A percentile compares a stretch with the other conserved stretches of the same genome.
phyloP scores from a whole-genome alignment of 2,113 vertebrate species.

The Eudyptes chrysolophus region DNA sequence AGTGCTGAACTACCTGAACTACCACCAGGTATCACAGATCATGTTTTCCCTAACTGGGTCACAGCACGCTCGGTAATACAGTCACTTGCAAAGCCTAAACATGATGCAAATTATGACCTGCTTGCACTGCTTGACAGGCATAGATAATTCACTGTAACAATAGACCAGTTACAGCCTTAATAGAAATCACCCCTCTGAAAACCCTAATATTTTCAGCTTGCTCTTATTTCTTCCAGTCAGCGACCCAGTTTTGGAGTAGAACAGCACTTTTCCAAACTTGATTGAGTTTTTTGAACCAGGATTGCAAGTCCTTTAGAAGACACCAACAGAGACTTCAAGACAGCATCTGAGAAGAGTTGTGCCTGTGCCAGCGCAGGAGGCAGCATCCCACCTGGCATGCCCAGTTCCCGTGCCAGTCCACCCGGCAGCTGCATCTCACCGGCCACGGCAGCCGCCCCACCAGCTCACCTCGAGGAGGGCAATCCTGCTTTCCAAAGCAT shows the following conservation, averaged over 20 bases:
- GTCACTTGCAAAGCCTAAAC: neutral
- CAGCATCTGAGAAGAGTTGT: neutral
- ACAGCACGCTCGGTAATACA: neutral
- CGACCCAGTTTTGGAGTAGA: neutral
- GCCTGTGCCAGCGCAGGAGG: neutral
- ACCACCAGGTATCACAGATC: neutral
- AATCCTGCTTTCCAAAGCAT: neutral
- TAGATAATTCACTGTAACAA: neutral
- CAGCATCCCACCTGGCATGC: rapidly evolving
- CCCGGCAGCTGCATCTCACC: rapidly evolving
- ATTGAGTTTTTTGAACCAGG: neutral
- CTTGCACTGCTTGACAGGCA: neutral
- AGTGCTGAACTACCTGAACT: neutral
- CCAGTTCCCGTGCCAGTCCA: neutral
- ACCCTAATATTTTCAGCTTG: neutral
- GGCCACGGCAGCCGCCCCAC: rapidly evolving
- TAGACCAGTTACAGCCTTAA: neutral
- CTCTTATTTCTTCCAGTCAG: neutral
- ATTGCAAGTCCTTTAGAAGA: neutral
- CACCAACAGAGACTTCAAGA: neutral
- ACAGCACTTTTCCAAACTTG: neutral
- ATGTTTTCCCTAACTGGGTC: neutral
- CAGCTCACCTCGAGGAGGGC: neutral
- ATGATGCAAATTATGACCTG: neutral
- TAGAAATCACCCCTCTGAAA: neutral